These are phyloP conservation scores for Leucophenga varia DNA, from an alignment of 1,140 invertebrate genomes.

Conservation along the genomic window DNA sequence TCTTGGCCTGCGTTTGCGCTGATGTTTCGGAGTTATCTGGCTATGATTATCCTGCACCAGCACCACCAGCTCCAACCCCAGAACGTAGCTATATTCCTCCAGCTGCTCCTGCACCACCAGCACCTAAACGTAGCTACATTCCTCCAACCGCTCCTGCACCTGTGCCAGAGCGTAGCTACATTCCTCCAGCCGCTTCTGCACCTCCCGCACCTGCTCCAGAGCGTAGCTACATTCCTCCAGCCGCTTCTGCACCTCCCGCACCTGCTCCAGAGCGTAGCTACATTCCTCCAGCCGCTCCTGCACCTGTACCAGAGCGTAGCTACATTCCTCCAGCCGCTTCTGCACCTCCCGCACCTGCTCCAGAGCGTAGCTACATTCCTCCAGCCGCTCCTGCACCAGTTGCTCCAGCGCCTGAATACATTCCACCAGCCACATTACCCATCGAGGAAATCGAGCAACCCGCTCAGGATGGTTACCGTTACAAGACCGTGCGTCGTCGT, in stretches of 20 bases:
- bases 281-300: constrained; percentile 28
- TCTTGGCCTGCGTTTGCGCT: constrained; percentile 43
- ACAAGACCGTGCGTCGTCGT: constrained; percentile 47
- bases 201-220: constrained; percentile 38
- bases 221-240: constrained; percentile 38
- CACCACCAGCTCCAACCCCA: constrained; percentile 28
- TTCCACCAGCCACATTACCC: too few species aligned
- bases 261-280: constrained; percentile 24
- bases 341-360: constrained; percentile 21
- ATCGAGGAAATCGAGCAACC: constrained; percentile 41
- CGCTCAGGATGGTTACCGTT: constrained; percentile 48
- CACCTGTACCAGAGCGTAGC: too few species aligned
- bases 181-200: constrained; percentile 37
- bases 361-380: background rate
- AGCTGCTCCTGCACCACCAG: background rate
- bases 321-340: constrained; percentile 30
- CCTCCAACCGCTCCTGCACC: constrained; percentile 22
- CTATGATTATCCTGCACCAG: constrained; percentile 40
- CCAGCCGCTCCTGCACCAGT: background rate
- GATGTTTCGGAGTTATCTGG: constrained; percentile 38
- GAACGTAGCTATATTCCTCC: constrained; percentile 18
- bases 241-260: constrained; percentile 9
- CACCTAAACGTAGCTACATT: background rate
- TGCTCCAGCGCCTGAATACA: constrained; percentile 20
- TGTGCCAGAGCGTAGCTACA: constrained; percentile 20